Evolutionary conservation across 1,140 invertebrate species (phyloP).

Genomic region (Achatina immaculata): DNA sequence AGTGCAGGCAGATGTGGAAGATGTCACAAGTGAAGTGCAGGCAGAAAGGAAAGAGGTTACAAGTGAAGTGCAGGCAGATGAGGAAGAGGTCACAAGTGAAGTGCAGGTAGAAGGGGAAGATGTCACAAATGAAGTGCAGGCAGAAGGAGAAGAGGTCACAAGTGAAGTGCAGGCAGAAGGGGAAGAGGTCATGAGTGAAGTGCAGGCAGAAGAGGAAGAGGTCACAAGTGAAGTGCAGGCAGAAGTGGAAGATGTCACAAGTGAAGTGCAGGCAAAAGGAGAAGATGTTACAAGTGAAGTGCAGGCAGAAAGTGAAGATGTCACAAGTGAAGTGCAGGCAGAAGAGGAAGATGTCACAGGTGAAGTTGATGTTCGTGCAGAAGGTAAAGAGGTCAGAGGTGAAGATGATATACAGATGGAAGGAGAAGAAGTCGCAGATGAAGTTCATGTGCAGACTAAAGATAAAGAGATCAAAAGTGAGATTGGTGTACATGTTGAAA

Average conservation of each 20-base stretch:
- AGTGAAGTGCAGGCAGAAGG: too few relatives aligned
- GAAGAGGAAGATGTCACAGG: background rate
- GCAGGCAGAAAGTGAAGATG: background rate
- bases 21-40: background rate
- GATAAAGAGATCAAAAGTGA: background rate
- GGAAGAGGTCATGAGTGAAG: background rate
- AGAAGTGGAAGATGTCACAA: constrained; percentile 5
- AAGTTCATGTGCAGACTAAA: background rate
- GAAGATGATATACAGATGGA: background rate
- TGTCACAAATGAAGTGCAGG: background rate
- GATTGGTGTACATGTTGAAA: background rate
- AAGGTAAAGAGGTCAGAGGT: background rate
- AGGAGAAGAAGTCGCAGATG: background rate
- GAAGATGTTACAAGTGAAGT: background rate
- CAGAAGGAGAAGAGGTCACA: background rate
- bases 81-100: too few relatives aligned
- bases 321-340: background rate
- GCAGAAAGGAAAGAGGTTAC: constrained; percentile 8
- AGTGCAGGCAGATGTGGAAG: background rate
- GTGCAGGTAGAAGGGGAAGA: too few relatives aligned
- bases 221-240: constrained; percentile 8
- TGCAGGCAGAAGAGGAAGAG: background rate
- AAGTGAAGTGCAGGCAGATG: background rate
- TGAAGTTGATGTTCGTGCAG: background rate
- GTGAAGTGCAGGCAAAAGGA: background rate